Conservation (phyloP, 1,140 invertebrate genomes). For the Drosophila seguyi region DNA sequence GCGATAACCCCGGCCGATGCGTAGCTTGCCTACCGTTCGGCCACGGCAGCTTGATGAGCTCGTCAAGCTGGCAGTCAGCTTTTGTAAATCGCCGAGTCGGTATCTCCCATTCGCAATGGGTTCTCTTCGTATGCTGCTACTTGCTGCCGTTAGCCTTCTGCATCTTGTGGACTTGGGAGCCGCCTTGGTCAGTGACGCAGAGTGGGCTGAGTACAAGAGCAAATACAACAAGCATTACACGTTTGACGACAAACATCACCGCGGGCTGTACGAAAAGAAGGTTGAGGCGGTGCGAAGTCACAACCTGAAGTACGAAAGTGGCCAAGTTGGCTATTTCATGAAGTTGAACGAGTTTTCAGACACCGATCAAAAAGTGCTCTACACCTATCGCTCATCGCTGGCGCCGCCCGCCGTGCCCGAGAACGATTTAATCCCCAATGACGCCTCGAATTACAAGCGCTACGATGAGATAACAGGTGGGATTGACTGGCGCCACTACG, state of each 20-base stretch:
- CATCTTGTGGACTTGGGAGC: not conserved
- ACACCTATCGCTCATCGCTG: not conserved
- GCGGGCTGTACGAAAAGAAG: not conserved
- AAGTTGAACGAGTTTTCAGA: conserved; percentile 35
- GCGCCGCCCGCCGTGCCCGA: not conserved
- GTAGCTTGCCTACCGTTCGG: not conserved
- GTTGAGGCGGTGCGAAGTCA: not conserved
- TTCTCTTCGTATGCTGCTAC: not conserved
- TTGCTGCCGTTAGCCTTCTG: not conserved
- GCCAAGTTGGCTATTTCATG: conserved; percentile 4
- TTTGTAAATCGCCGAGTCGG: not conserved
- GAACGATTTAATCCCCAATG: rapidly evolving
- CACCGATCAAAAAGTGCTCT: not conserved
- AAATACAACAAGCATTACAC: conserved; percentile 7
- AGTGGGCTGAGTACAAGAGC: conserved; percentile 17
- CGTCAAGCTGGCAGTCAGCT: not conserved
- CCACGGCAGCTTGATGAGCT: too few species aligned
- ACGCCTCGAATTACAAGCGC: not conserved
- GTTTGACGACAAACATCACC: not conserved
- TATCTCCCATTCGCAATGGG: not conserved
- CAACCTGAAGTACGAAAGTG: not conserved
- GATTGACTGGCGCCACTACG: conserved; percentile 20
- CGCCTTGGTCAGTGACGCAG: not conserved
- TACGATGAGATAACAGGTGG: conserved; percentile 21
- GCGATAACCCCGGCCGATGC: conserved; percentile 2